Conservation (phyloP, 2,113 vertebrate species). For the Ramphastos sulfuratus region DNA sequence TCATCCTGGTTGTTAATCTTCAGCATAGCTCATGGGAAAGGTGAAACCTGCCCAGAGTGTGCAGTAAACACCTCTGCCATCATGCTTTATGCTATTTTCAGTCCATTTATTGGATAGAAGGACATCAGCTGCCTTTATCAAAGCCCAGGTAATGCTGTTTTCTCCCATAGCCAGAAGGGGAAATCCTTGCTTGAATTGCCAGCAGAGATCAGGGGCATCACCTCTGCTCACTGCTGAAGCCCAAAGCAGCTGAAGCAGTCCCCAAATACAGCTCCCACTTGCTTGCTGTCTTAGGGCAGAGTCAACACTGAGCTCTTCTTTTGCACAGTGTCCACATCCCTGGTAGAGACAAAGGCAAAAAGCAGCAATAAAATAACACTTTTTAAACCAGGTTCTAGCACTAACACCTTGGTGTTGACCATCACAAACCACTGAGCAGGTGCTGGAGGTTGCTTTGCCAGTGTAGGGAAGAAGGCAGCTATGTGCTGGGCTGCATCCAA, state of each 20-base stretch:
- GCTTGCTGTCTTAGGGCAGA: background rate
- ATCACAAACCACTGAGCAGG: background rate
- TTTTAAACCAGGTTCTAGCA: background rate
- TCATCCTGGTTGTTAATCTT: slow-evolving; percentile 13
- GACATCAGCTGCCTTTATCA: background rate
- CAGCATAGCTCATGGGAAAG: slow-evolving; percentile 12
- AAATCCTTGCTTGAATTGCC: background rate
- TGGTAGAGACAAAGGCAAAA: background rate
- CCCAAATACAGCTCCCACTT: background rate
- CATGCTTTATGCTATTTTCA: slow-evolving; percentile 1
- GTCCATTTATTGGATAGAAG: slow-evolving; percentile 3
- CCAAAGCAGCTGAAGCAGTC: background rate
- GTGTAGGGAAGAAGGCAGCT: no score
- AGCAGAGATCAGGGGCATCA: background rate
- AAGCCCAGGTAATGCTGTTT: slow-evolving; percentile 19
- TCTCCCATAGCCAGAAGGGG: slow-evolving; percentile 4
- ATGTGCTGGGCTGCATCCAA: no score
- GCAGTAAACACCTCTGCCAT: background rate
- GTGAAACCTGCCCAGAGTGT: slow-evolving; percentile 3
- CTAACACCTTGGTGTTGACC: background rate
- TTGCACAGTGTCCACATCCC: background rate
- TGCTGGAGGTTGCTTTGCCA: background rate
- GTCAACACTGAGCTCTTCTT: background rate
- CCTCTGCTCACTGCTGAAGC: background rate
- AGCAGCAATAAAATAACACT: background rate